Evolutionary conservation across 2,888 invertebrate species (phyloP), one percentile per base, ranked within the genome.

Genomic region (Trissoscelio sp.): DNA sequence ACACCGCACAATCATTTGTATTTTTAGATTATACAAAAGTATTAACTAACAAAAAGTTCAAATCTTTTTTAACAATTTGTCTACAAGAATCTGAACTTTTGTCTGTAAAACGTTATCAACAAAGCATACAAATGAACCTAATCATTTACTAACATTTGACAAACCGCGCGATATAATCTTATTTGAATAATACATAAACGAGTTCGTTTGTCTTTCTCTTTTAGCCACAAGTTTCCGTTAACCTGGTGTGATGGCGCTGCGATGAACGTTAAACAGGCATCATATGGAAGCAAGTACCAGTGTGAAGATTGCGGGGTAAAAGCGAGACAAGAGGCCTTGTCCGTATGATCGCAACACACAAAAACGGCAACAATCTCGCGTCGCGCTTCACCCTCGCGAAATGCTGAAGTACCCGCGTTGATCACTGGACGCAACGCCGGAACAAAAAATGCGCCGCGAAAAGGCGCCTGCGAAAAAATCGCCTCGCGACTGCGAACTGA

Each of bases 381-480:
- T 69, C 57, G 69, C 48, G 70, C 24, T 46, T 12, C 20, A n/a
- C 20, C 20, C 5, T 39, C 60, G 39, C 39, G 53, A 62, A 73
- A 73, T 73, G 73, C 55, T 7, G 34, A n/a, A 2, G 60, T 3
- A 22, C 7, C 28, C 14, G 28, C 31, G 53, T 28, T 64, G 34
- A 73, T 18, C 18, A 12, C 3, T 42, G n/a, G 31, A 28, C n/a
- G 14, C 16, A 16, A 16, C 31, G 34, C 31, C 48, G 3, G 20
- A 20, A 11, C 58, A 18, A 72, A 79, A 79, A 42, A 73, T 79
- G 79, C 79, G 0, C 62, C 51, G 58, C 58, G 51, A 48, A 58
- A 55, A 11, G 16, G 46, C 84, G 75, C 83, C 86, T 60, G 87
- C 87, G 83, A 88, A 88, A 86, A 88, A 87, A 86, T 86, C 85